A percentile compares a stretch with the other conserved stretches of the same genome.
Conservation (phyloP, 2,888 invertebrate species). For the Mechanitis messenoides region DNA sequence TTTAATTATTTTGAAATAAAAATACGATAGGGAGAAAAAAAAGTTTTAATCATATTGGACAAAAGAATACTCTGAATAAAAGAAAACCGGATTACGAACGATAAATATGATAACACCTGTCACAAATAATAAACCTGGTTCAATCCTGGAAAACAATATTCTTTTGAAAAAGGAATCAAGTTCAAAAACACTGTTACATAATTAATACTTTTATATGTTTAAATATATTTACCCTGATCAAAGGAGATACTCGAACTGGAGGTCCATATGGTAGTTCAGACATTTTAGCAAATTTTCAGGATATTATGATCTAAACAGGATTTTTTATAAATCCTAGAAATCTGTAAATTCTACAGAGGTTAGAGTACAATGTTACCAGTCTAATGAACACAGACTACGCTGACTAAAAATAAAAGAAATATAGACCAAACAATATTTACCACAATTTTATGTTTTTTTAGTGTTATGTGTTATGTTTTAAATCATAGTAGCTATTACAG, state of each 20-base stretch:
- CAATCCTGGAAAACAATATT: neutral
- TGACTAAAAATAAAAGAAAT: neutral
- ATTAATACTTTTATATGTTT: slow-evolving; percentile 30
- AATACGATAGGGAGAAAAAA: too few relatives aligned
- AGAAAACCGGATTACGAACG: too few relatives aligned
- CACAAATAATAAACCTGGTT: too few relatives aligned
- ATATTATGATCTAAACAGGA: slow-evolving; percentile 47
- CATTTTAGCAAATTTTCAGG: slow-evolving; percentile 47
- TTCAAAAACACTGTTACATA: slow-evolving; percentile 53
- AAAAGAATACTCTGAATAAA: too few relatives aligned
- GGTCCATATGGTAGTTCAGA: slow-evolving; percentile 73
- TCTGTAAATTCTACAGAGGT: slow-evolving; percentile 37
- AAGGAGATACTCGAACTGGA: slow-evolving; percentile 87
- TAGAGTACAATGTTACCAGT: slow-evolving; percentile 32
- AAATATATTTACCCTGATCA: slow-evolving; percentile 81
- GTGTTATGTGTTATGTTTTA: too few relatives aligned
- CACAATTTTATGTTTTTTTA: too few relatives aligned
- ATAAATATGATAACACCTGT: too few relatives aligned
- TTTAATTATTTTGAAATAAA: too few relatives aligned
- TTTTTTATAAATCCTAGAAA: slow-evolving; percentile 44
- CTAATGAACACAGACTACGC: neutral
- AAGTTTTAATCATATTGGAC: too few relatives aligned
- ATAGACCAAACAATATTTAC: too few relatives aligned
- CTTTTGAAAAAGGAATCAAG: slow-evolving; percentile 28
- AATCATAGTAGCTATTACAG: too few relatives aligned